phyloP scores from a whole-genome alignment of 2,797 vertebrate genomes.

The Squalus acanthias region DNA sequence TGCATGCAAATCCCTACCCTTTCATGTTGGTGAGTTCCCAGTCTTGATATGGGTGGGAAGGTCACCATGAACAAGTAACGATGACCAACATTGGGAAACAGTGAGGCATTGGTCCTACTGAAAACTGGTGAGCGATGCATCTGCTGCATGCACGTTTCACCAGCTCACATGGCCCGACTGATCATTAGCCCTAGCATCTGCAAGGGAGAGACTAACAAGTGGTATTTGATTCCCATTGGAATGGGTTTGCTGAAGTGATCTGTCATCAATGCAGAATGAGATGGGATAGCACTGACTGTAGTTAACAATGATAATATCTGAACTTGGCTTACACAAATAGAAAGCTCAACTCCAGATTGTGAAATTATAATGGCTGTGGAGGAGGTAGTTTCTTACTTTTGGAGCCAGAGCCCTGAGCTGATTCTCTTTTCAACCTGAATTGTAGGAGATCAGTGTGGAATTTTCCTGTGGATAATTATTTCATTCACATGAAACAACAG shows the following conservation, averaged over 20 bases:
- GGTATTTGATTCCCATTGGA: background rate
- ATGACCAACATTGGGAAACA: background rate
- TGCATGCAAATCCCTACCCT: too few relatives aligned
- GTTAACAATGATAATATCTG: background rate
- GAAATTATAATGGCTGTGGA: background rate
- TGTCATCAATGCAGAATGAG: background rate
- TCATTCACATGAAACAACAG: background rate
- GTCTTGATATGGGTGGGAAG: background rate
- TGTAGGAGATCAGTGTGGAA: background rate
- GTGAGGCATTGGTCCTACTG: background rate
- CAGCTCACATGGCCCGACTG: too few relatives aligned
- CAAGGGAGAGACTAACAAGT: background rate
- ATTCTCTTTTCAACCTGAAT: background rate
- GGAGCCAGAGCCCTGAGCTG: background rate
- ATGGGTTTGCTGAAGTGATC: background rate
- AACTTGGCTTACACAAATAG: background rate
- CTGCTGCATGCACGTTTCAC: background rate
- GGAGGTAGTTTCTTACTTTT: background rate
- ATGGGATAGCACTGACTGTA: background rate
- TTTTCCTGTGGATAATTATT: background rate
- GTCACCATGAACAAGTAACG: background rate
- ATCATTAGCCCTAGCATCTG: background rate
- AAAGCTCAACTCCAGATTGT: background rate
- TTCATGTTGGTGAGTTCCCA: background rate
- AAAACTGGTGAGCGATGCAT: background rate